Evolutionary conservation across 1,140 invertebrate genomes (phyloP), one percentile per base, ranked within the genome.

Genomic region (Caenorhabditis brenneri): DNA sequence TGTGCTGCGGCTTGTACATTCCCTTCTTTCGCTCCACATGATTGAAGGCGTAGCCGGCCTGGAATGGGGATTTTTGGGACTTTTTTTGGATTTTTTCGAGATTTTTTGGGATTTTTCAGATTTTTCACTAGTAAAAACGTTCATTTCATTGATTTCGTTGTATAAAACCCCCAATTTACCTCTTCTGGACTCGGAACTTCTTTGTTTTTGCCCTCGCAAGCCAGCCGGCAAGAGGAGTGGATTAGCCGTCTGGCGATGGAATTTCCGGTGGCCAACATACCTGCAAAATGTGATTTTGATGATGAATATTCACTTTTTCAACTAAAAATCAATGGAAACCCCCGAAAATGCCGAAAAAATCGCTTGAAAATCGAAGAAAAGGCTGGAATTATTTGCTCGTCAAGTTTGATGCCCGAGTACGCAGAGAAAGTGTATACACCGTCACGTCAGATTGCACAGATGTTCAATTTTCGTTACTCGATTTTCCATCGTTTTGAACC

Each of bases 21-120:
- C 89, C 88, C 39, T 86, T 86, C 79, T 90, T 90, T 36, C 60
- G 85, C 51, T 90, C 90, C 2, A 91, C 84, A 79, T 89, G 82
- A 79, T 89, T 89, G 83, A 51, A 90, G 5, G 89, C 88, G 55
- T 80, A 85, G 16, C 84, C 84, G 33, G 80, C 84, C 84, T 85
- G 36, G 33, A 84, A 74, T 7, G n/a, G n/a, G n/a, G n/a, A n/a
- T n/a, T n/a, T n/a, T n/a, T n/a, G 39, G 39, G 5, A 22, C 33
- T 36, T 15, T 16, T 36, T 19, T 65, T 15, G 24, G 24, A 16
- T 36, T 9, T 65, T 36, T 19, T 10, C 15, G 48, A 51, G n/a
- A 19, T n/a, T 1, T 51, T 51, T n/a, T 5, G n/a, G n/a, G n/a
- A n/a, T 1, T 51, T 51, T 51, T 51, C 9, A 19, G 48, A 0